Conservation (phyloP, 2,113 vertebrate genomes). For the Craseonycteris thonglongyai region DNA sequence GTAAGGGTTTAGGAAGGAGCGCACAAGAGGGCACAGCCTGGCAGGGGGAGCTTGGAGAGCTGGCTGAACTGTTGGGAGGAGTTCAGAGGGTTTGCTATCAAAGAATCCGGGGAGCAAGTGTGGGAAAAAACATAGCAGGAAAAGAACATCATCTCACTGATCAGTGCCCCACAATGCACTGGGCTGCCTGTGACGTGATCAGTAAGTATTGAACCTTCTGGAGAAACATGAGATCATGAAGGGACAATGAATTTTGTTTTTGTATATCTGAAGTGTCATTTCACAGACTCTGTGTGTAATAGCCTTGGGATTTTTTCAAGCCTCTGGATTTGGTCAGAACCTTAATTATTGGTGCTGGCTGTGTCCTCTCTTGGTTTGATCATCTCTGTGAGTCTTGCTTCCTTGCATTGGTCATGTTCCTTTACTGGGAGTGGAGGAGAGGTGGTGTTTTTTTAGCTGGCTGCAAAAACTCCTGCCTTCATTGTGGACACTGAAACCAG, state of each 20-base stretch:
- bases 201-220: background rate
- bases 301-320: background rate
- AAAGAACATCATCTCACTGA: fast-evolving
- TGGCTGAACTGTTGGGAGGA: background rate
- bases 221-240: background rate
- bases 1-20: background rate
- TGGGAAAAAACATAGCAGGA: background rate
- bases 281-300: background rate
- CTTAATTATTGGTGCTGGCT: background rate
- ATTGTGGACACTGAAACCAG: background rate
- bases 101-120: background rate
- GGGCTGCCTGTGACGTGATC: background rate
- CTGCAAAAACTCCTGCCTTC: background rate
- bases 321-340: background rate
- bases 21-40: background rate
- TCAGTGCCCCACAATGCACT: background rate
- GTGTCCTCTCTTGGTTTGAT: background rate
- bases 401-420: background rate
- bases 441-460: background rate
- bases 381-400: background rate
- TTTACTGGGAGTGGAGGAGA: background rate
- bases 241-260: background rate
- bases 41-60: background rate
- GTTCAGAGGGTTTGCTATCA: background rate
- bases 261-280: background rate